Evolutionary conservation across 2,797 vertebrate genomes (phyloP).

Genomic region (Naso thynnoides): DNA sequence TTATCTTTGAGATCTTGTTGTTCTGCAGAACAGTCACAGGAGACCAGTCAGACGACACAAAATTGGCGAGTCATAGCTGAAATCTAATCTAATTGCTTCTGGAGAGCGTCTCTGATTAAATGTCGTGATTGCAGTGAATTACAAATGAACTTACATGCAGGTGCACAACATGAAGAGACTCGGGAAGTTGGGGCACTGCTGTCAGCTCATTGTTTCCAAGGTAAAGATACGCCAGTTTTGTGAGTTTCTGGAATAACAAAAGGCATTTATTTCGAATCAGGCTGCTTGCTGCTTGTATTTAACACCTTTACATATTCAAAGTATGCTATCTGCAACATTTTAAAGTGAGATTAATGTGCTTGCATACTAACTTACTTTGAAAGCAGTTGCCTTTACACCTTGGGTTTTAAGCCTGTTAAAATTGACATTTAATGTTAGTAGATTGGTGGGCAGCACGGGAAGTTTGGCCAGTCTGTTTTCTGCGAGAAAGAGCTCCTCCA

Average conservation of each 20-base stretch:
- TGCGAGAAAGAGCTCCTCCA: constrained; percentile 92
- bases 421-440: constrained; percentile 89
- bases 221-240: constrained; percentile 90
- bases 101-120: constrained; percentile 1
- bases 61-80: background rate
- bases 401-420: constrained; percentile 90
- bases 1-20: constrained; percentile 92
- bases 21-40: constrained; percentile 82
- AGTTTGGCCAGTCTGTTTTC: constrained; percentile 91
- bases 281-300: background rate
- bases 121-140: constrained; percentile 7
- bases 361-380: constrained; percentile 85
- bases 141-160: constrained; percentile 85
- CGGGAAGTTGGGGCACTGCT: constrained; percentile 91
- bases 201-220: constrained; percentile 92
- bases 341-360: background rate
- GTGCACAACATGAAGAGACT: constrained; percentile 90
- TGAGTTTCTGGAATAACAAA: constrained; percentile 86
- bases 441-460: constrained; percentile 89
- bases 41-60: constrained; percentile 20
- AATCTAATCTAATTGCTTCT: background rate
- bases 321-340: background rate
- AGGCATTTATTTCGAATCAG: background rate
- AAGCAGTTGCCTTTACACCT: constrained; percentile 91
- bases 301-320: constrained; percentile 9